phyloP scores from a whole-genome alignment of 2,113 vertebrate species.

The Anser cygnoides region DNA sequence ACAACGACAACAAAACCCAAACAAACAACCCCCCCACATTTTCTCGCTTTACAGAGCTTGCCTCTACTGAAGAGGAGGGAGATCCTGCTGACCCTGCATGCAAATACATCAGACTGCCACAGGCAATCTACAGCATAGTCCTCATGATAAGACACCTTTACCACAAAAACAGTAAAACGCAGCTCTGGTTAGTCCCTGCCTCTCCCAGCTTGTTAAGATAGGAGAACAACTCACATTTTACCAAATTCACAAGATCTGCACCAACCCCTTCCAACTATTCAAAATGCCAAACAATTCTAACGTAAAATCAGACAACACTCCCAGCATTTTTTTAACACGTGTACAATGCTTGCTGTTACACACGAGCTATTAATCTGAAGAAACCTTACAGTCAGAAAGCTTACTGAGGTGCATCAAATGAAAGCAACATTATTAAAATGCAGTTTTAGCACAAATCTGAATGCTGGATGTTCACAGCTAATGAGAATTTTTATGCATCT shows the following conservation, averaged over 20 bases:
- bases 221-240: not conserved
- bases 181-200: not conserved
- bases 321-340: not conserved
- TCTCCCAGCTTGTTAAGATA: not conserved
- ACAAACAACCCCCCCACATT: not conserved
- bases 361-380: not conserved
- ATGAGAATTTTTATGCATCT: not conserved
- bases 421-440: not conserved
- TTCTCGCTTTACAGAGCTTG: not conserved
- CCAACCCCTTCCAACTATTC: not conserved
- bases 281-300: slow-evolving; percentile 8
- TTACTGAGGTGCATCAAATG: not conserved
- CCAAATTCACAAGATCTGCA: not conserved
- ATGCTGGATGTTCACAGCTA: not conserved
- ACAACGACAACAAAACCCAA: not conserved
- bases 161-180: not conserved
- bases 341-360: not conserved
- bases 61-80: not conserved
- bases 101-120: not conserved
- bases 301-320: not conserved
- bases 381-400: not conserved
- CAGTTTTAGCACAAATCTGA: slow-evolving; percentile 12
- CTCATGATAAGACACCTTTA: not conserved
- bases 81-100: not conserved
- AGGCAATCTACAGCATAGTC: not conserved